A percentile compares a stretch with the other conserved stretches of the same genome.
These are phyloP conservation scores for Xestia xanthographa DNA, from an alignment of 2,888 invertebrate species.

Conservation along the genomic window DNA sequence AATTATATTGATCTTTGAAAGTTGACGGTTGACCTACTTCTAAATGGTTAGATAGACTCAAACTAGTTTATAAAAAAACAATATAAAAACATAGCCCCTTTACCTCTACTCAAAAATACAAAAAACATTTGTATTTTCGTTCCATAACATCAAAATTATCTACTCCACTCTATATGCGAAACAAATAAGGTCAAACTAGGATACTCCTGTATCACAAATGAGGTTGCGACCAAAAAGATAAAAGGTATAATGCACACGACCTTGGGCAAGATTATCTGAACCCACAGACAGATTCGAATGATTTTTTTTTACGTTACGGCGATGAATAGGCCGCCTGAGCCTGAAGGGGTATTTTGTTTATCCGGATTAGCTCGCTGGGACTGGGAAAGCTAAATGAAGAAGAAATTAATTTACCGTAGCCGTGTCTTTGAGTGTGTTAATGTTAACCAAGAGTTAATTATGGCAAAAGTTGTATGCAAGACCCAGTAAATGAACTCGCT, in stretches of 20 bases:
- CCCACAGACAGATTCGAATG: slow-evolving; percentile 66
- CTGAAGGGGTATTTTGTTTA: slow-evolving; percentile 60
- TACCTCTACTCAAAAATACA: slow-evolving; percentile 27
- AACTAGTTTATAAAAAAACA: background rate
- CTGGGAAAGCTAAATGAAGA: slow-evolving; percentile 18
- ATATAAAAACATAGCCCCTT: slow-evolving; percentile 6
- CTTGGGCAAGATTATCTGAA: slow-evolving; percentile 67
- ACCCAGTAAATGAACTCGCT: slow-evolving; percentile 15
- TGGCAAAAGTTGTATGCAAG: background rate
- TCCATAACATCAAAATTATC: slow-evolving; percentile 45
- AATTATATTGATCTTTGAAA: background rate
- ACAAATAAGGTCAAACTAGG: slow-evolving; percentile 55
- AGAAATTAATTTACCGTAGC: slow-evolving; percentile 43
- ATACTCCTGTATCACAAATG: slow-evolving; percentile 59
- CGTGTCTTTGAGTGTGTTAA: slow-evolving; percentile 24
- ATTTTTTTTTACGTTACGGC: slow-evolving; percentile 64
- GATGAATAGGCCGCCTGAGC: slow-evolving; percentile 51
- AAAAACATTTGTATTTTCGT: slow-evolving; percentile 17
- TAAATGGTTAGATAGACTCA: background rate
- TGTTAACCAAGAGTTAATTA: slow-evolving; percentile 19
- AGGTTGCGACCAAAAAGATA: slow-evolving; percentile 54
- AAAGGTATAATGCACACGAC: slow-evolving; percentile 64
- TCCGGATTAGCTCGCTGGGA: slow-evolving; percentile 36
- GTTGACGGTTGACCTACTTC: background rate
- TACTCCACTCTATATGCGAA: slow-evolving; percentile 39